phyloP scores from a whole-genome alignment of 2,888 invertebrate species.

The Drosophila limbata region DNA sequence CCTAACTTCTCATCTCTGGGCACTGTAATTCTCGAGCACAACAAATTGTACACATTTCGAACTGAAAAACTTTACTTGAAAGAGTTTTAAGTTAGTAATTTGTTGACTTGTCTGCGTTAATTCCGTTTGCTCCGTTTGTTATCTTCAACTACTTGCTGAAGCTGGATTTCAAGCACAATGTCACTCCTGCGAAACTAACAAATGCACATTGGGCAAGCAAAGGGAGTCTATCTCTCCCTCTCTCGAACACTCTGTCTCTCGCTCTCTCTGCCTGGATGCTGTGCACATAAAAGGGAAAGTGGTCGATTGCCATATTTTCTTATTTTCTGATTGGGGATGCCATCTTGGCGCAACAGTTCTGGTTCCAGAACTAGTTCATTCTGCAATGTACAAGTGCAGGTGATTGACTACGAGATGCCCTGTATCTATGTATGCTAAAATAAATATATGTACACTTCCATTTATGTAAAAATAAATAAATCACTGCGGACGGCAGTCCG shows the following conservation, averaged over 20 bases:
- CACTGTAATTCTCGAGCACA: background rate
- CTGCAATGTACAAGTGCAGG: background rate
- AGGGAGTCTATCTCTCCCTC: slow-evolving; percentile 14
- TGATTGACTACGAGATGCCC: background rate
- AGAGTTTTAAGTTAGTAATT: background rate
- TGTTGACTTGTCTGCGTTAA: background rate
- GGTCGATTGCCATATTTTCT: background rate
- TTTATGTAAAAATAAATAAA: no score
- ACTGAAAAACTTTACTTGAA: background rate
- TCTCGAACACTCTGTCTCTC: background rate
- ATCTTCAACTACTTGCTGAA: background rate
- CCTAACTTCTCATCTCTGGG: background rate
- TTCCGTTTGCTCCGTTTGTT: background rate
- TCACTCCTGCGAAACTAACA: slow-evolving; percentile 10
- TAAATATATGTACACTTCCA: no score
- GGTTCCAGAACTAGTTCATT: slow-evolving; percentile 22
- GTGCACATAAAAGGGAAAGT: background rate
- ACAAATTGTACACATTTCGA: background rate
- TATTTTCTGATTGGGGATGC: slow-evolving; percentile 27
- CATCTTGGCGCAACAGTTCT: background rate
- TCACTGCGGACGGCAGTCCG: no score
- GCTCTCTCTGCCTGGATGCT: background rate
- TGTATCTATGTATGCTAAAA: background rate
- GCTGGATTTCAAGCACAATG: slow-evolving; percentile 2
- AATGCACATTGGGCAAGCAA: slow-evolving; percentile 3